phyloP scores from a whole-genome alignment of 2,113 vertebrate genomes.

The Orcinus orca region DNA sequence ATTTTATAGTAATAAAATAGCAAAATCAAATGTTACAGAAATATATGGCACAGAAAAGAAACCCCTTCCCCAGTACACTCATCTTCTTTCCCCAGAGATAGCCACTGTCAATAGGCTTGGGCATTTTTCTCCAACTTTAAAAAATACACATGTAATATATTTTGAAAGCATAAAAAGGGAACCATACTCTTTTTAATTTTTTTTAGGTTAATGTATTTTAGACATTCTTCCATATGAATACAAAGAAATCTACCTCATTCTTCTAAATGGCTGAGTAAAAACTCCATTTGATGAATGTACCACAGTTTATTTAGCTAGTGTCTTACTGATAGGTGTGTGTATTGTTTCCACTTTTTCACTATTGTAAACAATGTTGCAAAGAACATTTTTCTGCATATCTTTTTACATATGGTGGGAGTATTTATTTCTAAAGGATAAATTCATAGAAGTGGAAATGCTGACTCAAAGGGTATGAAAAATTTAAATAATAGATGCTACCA shows the following conservation, averaged over 20 bases:
- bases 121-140: neutral
- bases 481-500: neutral
- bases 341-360: neutral
- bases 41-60: neutral
- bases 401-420: neutral
- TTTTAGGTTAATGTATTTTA: neutral
- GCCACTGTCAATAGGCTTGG: neutral
- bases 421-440: conserved; percentile 17
- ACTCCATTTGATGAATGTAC: neutral
- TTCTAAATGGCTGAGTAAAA: neutral
- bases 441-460: neutral
- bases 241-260: neutral
- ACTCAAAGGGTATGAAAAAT: neutral
- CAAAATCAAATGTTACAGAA: conserved; percentile 1
- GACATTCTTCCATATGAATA: neutral
- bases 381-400: neutral
- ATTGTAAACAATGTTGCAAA: neutral
- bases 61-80: neutral
- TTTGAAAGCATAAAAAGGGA: neutral
- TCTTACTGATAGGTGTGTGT: neutral
- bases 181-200: neutral
- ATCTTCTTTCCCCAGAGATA: neutral
- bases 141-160: neutral
- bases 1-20: conserved; percentile 16
- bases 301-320: neutral